phyloP scores from a whole-genome alignment of 1,140 invertebrate genomes.

The Zaprionus kolodkinae region DNA sequence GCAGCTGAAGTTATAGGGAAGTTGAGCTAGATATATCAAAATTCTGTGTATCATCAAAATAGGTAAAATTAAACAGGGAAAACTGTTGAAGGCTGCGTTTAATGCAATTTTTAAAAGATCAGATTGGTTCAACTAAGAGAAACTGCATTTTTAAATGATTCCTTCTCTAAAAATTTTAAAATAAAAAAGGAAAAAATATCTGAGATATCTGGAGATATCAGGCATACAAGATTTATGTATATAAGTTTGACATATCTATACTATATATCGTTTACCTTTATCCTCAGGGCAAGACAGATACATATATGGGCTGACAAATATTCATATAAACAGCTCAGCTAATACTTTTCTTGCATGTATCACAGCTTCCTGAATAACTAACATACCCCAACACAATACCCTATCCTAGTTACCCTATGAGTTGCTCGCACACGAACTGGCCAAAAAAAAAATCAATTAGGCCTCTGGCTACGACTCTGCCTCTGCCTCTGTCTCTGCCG shows the following conservation, averaged over 20 bases:
- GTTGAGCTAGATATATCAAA: neutral
- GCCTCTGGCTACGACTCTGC: slow-evolving; percentile 16
- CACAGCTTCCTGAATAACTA: neutral
- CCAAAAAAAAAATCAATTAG: slow-evolving; percentile 68
- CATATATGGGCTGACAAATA: too few species aligned
- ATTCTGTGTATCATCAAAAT: neutral
- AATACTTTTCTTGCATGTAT: neutral
- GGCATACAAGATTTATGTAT: too few species aligned
- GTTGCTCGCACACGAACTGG: slow-evolving; percentile 10
- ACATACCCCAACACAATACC: neutral
- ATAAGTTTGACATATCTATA: too few species aligned
- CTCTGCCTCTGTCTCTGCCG: neutral
- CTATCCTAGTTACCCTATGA: neutral
- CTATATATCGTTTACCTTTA: too few species aligned
- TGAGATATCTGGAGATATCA: too few species aligned
- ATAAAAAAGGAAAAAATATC: too few species aligned
- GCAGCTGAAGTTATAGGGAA: neutral
- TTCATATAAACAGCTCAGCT: neutral
- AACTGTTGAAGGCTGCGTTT: too few species aligned
- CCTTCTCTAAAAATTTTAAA: too few species aligned
- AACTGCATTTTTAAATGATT: too few species aligned
- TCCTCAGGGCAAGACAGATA: too few species aligned
- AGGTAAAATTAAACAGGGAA: neutral
- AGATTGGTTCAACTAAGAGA: too few species aligned
- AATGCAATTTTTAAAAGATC: too few species aligned